Conservation (phyloP, 1,140 invertebrate species). For the Drosophila pachea region DNA sequence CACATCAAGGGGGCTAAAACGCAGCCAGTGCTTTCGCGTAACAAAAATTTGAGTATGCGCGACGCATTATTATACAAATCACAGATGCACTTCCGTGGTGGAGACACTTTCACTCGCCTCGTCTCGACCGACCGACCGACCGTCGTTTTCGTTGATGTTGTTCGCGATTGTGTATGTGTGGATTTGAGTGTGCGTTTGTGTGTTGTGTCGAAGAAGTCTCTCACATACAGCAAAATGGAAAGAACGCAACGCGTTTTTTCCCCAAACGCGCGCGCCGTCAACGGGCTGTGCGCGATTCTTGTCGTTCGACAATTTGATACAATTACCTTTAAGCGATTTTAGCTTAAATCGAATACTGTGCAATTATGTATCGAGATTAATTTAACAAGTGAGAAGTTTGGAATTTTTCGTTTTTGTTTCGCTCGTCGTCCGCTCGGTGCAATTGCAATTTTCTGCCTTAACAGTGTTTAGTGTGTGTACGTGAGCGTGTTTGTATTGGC, state of each 20-base stretch:
- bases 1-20: conserved; percentile 23
- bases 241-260: conserved; percentile 69
- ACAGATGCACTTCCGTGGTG: conserved; percentile 69
- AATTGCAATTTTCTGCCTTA: conserved; percentile 62
- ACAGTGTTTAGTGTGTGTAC: conserved; percentile 25
- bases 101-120: conserved; percentile 70
- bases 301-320: conserved; percentile 28
- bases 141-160: conserved; percentile 45
- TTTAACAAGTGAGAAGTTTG: conserved; percentile 59
- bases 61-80: conserved; percentile 76
- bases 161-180: conserved; percentile 41
- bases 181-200: conserved; percentile 36
- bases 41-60: conserved; percentile 72
- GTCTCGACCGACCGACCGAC: conserved; percentile 34
- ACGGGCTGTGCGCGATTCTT: conserved; percentile 42
- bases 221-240: conserved; percentile 56
- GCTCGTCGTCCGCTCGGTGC: conserved; percentile 56
- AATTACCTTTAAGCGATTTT: conserved; percentile 34
- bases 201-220: conserved; percentile 50
- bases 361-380: conserved; percentile 37
- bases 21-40: conserved; percentile 49
- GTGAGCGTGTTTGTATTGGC: conserved; percentile 37
- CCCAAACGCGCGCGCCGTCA: conserved; percentile 60
- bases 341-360: conserved; percentile 24
- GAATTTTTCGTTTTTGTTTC: conserved; percentile 58